These are phyloP conservation scores for Pasiphila rectangulata DNA, from an alignment of 2,888 invertebrate genomes.

Conservation along the genomic window DNA sequence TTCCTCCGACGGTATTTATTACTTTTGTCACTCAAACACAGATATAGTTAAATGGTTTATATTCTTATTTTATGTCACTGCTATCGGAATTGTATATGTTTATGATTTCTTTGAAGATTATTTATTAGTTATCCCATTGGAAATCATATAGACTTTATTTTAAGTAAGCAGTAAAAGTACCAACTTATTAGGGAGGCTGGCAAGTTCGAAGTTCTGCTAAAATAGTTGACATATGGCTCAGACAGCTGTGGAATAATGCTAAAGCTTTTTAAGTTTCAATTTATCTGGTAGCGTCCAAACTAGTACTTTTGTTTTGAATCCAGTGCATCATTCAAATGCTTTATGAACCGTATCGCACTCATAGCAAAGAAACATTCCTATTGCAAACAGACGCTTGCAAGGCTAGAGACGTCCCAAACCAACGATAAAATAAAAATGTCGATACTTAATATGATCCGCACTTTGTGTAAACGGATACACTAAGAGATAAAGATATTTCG, in stretches of 20 bases:
- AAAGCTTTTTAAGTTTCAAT: no score
- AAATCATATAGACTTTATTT: constrained; percentile 41
- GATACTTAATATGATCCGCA: constrained; percentile 36
- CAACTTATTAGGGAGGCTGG: constrained; percentile 27
- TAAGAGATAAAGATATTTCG: constrained; percentile 59
- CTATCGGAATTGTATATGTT: constrained; percentile 47
- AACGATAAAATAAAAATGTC: constrained; percentile 26
- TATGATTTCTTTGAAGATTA: constrained; percentile 51
- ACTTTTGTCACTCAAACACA: constrained; percentile 58
- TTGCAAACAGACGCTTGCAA: constrained; percentile 3
- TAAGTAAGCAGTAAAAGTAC: constrained; percentile 32
- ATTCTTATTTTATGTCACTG: constrained; percentile 50
- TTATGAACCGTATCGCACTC: background rate
- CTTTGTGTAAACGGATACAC: constrained; percentile 49
- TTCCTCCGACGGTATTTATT: constrained; percentile 64
- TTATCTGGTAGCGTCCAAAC: no score
- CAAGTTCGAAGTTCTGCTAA: no score
- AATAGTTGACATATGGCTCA: no score
- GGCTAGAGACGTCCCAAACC: constrained; percentile 20
- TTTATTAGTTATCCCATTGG: constrained; percentile 42
- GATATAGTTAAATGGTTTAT: constrained; percentile 55
- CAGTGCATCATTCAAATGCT: background rate
- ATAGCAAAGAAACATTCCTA: constrained; percentile 4
- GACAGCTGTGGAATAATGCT: no score
- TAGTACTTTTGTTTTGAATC: no score